Evolutionary conservation across 2,888 invertebrate genomes (phyloP), one percentile per base, ranked within the genome.

Genomic region (Luperina testacea): DNA sequence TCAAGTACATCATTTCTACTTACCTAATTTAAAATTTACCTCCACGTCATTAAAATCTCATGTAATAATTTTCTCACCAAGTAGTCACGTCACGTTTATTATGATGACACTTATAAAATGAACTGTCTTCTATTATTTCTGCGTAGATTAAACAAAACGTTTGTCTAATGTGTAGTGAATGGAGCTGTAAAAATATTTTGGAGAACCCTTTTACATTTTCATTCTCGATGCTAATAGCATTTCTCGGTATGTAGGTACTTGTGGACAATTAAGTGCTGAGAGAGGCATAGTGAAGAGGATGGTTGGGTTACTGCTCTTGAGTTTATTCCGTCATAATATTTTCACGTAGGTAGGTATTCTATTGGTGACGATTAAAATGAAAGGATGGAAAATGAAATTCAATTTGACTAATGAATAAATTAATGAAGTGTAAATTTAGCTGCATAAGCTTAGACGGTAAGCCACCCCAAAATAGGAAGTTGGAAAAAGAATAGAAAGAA

Each of bases 191-290:
- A n/a, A 71, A 38, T 71, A 71, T 38, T 59, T n/a, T 45, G 20
- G 8, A 59, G 59, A 72, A n/a, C 72, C 38, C 59, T 24, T 42
- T n/a, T 32, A 75, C 48, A 72, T 75, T 61, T 75, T 73, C 61
- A 27, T 73, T 63, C 9, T 61, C 48, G 59, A 45, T 75, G 5
- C 45, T 48, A 17, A 17, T 48, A 48, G 32, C 17, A 59, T 70
- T 20, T 53, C 32, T 32, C 51, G 2, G 15, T 2, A 53, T 51
- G 57, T 11, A 53, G 51, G 57, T 11, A 57, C 11, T 70, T 48
- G 20, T 45, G 48, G 27, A 48, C 48, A 70, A 53, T 53, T 74
- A 45, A 27, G 24, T 17, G 24, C 27, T 71, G 11, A 11, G 45
- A 24, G 27, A 45, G 15, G 15, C 15, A 32, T 4, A 5, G 17